Percentiles rank a stretch among this genome's conserved stretches.
These are phyloP conservation scores for Zaprionus kolodkinae DNA, from an alignment of 1,140 invertebrate species.

Conservation along the genomic window DNA sequence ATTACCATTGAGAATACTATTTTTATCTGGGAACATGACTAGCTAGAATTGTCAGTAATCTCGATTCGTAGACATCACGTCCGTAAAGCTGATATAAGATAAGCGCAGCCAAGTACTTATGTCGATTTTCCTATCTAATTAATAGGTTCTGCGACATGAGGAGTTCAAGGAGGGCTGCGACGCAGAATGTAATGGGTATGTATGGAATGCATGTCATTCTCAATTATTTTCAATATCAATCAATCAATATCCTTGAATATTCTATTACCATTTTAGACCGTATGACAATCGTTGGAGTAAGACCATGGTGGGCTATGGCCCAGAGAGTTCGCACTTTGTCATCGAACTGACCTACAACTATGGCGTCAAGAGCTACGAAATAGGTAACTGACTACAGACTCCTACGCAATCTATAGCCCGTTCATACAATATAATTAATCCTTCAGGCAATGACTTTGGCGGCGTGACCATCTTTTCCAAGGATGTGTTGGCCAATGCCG, in stretches of 20 bases:
- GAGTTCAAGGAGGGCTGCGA: slow-evolving; percentile 98
- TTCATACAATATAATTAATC: neutral
- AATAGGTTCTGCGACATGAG: slow-evolving; percentile 96
- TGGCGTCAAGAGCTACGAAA: slow-evolving; percentile 93
- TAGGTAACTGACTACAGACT: slow-evolving; percentile 75
- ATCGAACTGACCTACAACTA: slow-evolving; percentile 99
- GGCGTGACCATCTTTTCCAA: slow-evolving; percentile 94
- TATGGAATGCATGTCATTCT: slow-evolving; percentile 23
- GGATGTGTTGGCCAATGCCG: slow-evolving; percentile 90
- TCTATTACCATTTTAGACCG: slow-evolving; percentile 86
- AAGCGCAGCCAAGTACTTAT: neutral
- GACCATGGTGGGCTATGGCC: slow-evolving; percentile 99
- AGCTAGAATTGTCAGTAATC: neutral
- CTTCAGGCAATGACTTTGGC: slow-evolving; percentile 92
- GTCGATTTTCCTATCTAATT: neutral
- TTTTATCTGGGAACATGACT: slow-evolving; percentile 26
- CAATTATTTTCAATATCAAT: neutral
- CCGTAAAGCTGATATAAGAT: slow-evolving; percentile 17
- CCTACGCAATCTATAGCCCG: neutral
- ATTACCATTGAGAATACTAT: slow-evolving; percentile 19
- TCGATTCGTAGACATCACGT: slow-evolving; percentile 8
- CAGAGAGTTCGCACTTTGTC: slow-evolving; percentile 97
- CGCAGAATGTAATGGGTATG: slow-evolving; percentile 97
- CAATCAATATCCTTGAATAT: too few relatives aligned
- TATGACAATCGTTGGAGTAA: slow-evolving; percentile 99